Evolutionary conservation across 2,888 invertebrate genomes (phyloP), one percentile per base, ranked within the genome.

Genomic region (Zhuqinia jingwanae): DNA sequence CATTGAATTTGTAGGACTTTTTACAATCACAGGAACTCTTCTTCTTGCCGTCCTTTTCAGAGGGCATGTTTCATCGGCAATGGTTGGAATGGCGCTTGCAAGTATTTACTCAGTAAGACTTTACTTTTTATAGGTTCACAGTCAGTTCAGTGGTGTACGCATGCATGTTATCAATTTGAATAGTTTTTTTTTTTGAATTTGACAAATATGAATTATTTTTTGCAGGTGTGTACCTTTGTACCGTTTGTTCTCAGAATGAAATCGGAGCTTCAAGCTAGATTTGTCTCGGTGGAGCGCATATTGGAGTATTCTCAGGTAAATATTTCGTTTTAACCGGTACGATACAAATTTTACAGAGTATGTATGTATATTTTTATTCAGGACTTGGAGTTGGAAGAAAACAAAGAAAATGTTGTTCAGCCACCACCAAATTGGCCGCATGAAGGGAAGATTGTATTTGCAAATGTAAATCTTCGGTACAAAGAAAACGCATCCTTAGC

Each of bases 61-160:
- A 56, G 92, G 92, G n/a, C 45, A 79, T 25, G 91, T 92, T 58
- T 92, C 92, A 1, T 92, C 94, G 2, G 93, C 94, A 0, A 92
- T 93, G 87, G 94, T 94, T 60, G 94, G 94, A 25, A 92, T 94
- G 89, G 94, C 93, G 1, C 92, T 94, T 45, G 92, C 93, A 0
- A 93, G 93, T 88, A 93, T 94, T 30, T 92, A 94, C 79, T 93
- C 93, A 92, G 94, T 94, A 90, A 88, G 90, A n/a, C n/a, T n/a
- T n/a, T n/a, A n/a, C n/a, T n/a, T n/a, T n/a, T n/a, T n/a, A n/a
- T n/a, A n/a, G n/a, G n/a, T n/a, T n/a, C n/a, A n/a, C n/a, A n/a
- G n/a, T n/a, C n/a, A n/a, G n/a, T n/a, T n/a, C n/a, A n/a, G n/a
- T n/a, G 83, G 42, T 15, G 13, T 15, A 15, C 1, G 5, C 11